phyloP scores from a whole-genome alignment of 1,140 invertebrate genomes.

The Rhynchophorus ferrugineus region DNA sequence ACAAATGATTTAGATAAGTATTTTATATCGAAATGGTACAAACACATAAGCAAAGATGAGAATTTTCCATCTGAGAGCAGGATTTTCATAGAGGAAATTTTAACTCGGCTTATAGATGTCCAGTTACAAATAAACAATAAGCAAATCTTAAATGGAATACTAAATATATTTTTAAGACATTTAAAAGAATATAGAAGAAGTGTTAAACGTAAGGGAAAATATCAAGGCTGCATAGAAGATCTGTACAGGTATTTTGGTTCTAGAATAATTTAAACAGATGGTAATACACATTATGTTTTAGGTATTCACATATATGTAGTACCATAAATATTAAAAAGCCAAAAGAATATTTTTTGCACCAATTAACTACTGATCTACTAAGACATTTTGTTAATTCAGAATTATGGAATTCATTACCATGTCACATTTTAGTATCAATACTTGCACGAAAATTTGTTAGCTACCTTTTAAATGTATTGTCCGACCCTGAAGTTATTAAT shows the following conservation, averaged over 20 bases:
- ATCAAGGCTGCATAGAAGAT: slow-evolving; percentile 35
- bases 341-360: slow-evolving; percentile 51
- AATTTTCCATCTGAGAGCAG: slow-evolving; percentile 32
- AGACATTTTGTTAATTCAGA: slow-evolving; percentile 59
- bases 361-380: slow-evolving; percentile 48
- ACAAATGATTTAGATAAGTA: slow-evolving; percentile 31
- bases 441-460: slow-evolving; percentile 50
- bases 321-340: slow-evolving; percentile 38
- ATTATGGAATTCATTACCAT: slow-evolving; percentile 56
- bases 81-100: slow-evolving; percentile 31
- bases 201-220: slow-evolving; percentile 43
- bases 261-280: slow-evolving; percentile 5
- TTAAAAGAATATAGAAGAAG: slow-evolving; percentile 49
- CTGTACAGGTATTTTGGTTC: slow-evolving; percentile 34
- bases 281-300: slow-evolving; percentile 11
- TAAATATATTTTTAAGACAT: slow-evolving; percentile 45
- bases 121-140: slow-evolving; percentile 27
- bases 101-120: slow-evolving; percentile 30
- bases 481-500: slow-evolving; percentile 48
- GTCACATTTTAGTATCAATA: slow-evolving; percentile 52
- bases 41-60: slow-evolving; percentile 31
- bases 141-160: slow-evolving; percentile 36
- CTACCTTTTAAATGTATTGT: slow-evolving; percentile 43
- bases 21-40: slow-evolving; percentile 37
- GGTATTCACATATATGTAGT: slow-evolving; percentile 42